A percentile compares a stretch with the other conserved stretches of the same genome.
These are phyloP conservation scores for Oligia latruncula DNA, from an alignment of 2,888 invertebrate genomes.

Conservation along the genomic window DNA sequence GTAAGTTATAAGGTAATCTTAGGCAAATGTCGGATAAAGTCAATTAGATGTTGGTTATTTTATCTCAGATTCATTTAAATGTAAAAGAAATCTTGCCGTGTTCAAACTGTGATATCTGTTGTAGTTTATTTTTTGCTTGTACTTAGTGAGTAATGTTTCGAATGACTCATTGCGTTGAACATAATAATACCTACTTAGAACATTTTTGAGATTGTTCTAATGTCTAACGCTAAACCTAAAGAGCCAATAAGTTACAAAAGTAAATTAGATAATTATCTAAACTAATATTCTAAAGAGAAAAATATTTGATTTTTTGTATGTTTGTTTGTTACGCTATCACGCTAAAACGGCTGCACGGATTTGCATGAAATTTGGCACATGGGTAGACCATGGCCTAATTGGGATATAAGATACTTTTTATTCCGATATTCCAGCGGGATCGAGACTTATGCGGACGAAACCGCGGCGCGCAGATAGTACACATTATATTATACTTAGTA, in stretches of 20 bases:
- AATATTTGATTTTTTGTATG: too few relatives aligned
- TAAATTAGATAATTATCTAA: too few relatives aligned
- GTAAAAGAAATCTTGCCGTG: conserved; percentile 57
- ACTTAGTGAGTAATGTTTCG: neutral
- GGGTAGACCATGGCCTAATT: too few relatives aligned
- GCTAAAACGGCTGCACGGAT: neutral
- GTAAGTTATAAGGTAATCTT: conserved; percentile 67
- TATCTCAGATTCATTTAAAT: conserved; percentile 63
- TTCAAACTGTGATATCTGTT: conserved; percentile 53
- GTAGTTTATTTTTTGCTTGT: conserved; percentile 36
- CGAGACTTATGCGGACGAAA: neutral
- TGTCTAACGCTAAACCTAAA: neutral
- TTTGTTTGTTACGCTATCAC: neutral
- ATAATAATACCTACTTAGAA: too few relatives aligned
- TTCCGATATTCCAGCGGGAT: neutral
- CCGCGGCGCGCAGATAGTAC: neutral
- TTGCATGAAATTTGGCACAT: neutral
- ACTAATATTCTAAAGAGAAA: too few relatives aligned
- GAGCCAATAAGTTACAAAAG: neutral
- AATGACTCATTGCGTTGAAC: neutral
- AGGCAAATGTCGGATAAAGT: conserved; percentile 65
- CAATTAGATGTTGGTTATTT: conserved; percentile 69
- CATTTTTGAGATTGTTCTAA: neutral
- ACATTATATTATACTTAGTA: neutral
- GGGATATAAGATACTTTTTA: neutral